Evolutionary conservation across 2,888 invertebrate species (phyloP).

Genomic region (Oscheius sp.): DNA sequence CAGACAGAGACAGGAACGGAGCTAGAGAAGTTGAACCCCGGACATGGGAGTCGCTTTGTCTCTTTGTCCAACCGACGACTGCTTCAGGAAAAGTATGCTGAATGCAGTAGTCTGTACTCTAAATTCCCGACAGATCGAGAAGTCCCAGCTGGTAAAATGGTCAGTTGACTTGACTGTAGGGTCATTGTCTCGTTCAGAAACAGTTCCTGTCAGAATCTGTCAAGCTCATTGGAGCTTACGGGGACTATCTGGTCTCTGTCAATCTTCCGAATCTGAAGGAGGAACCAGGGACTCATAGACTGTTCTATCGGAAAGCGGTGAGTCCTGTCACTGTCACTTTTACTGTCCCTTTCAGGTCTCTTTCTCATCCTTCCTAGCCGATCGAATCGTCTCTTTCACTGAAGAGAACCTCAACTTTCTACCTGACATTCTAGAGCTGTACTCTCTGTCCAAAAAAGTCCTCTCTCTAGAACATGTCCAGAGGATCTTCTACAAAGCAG

Average conservation of each 20-base stretch:
- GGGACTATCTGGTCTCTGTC: conserved; percentile 2
- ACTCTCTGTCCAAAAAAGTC: not conserved
- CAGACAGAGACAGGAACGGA: not conserved
- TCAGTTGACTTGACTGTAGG: not conserved
- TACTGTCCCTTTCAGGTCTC: not conserved
- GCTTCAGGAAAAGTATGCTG: not conserved
- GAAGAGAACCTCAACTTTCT: conserved; percentile 16
- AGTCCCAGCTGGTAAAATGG: conserved; percentile 16
- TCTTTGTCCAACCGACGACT: not conserved
- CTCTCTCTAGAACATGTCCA: not conserved
- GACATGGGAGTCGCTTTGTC: conserved; percentile 17
- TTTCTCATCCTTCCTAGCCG: not conserved
- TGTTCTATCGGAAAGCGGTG: conserved; percentile 1
- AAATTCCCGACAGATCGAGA: conserved; percentile 18
- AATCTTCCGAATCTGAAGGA: not conserved
- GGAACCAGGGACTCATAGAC: not conserved
- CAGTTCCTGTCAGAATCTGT: conserved; percentile 3
- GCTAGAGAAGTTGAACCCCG: conserved; percentile 5
- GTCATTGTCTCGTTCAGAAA: not conserved
- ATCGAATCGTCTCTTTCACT: not conserved
- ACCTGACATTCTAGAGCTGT: conserved; percentile 3
- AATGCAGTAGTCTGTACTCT: conserved; percentile 1
- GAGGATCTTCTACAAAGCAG: not conserved
- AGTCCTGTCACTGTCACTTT: not conserved
- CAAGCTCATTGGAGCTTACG: not conserved